A percentile compares a stretch with the other conserved stretches of the same genome.
Conservation (phyloP, 1,140 invertebrate genomes). For the Brachionus paranguensis region DNA sequence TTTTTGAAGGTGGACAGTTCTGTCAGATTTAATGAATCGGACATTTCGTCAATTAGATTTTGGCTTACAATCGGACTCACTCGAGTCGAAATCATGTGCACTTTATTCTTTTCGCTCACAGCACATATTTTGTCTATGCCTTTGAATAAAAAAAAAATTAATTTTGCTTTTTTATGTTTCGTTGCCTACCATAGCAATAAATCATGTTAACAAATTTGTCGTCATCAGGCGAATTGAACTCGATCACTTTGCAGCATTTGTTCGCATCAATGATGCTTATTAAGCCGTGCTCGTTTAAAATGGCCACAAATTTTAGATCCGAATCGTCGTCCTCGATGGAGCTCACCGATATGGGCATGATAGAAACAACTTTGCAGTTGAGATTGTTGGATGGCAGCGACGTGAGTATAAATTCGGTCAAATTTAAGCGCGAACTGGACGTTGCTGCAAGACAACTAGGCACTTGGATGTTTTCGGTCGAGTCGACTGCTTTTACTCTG, state of each 20-base stretch:
- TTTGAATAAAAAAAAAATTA: neutral
- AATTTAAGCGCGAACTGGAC: conserved; percentile 28
- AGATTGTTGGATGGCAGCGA: neutral
- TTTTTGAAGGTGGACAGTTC: neutral
- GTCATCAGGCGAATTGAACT: neutral
- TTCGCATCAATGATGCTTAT: conserved; percentile 14
- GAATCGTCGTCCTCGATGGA: neutral
- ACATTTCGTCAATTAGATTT: neutral
- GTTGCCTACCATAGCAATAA: neutral
- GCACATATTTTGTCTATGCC: conserved; percentile 16
- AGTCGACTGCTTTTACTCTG: neutral
- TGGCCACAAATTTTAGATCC: conserved; percentile 19
- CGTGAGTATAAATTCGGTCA: conserved; percentile 22
- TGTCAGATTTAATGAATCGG: neutral
- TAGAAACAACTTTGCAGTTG: neutral
- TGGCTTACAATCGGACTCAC: conserved; percentile 8
- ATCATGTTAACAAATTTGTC: conserved; percentile 13
- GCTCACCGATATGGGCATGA: conserved; percentile 8
- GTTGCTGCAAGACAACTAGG: conserved; percentile 17
- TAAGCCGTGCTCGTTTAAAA: neutral
- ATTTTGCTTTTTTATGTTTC: no score
- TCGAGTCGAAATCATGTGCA: conserved; percentile 4
- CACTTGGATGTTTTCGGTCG: neutral
- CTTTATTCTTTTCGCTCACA: neutral
- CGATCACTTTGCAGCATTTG: conserved; percentile 7